Base-by-base conservation (phyloP, 2,888 invertebrate species). In the Drosophila kuntzei region DNA sequence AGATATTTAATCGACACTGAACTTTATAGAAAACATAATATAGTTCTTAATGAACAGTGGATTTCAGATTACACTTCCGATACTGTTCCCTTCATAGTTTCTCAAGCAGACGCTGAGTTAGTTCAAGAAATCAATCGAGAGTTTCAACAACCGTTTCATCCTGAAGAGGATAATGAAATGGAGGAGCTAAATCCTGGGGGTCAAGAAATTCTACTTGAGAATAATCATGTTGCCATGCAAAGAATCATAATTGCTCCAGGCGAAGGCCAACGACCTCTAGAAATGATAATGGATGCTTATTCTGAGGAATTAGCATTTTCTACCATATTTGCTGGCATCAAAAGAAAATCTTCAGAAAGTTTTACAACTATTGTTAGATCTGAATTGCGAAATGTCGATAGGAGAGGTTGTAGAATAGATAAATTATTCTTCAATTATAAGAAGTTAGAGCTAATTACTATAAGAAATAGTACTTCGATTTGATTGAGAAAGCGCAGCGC, bases 151-250 rank as follows among this genome's bases (percentile, higher is more conserved):
- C 6, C 39, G 27, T 63, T 46, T 55, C 57, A 12, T 36, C 68
- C 53, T 20, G 60, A 61, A 32, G 54, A 36, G 41, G 25, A 16
- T 43, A 36, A 9, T 11, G 51, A 25, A 20, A 37, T 2, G n/a
- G 37, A 60, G 6, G 12, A 25, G 16, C 32, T 44, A 12, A 61
- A 50, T 39, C 37, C 14, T n/a, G 54, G 62, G 27, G 57, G 67
- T 41, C 60, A 76, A 7, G 68, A 72, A 53, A 73, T 68, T 2
- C 41, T 72, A 8, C 32, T 72, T n/a, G 57, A 72, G 34, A 70
- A 70, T 47, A 32, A 55, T n/a, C 67, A 72, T 58, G 8, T 54
- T 11, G 51, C 32, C 20, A 20, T 57, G 27, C 55, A 37, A 6
- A 58, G 51, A 47, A 63, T 69, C 22, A 46, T 27, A 2, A 44